Evolutionary conservation across 2,113 vertebrate species (phyloP), one percentile per base, ranked within the genome.

Genomic region (Patagioenas fasciata): DNA sequence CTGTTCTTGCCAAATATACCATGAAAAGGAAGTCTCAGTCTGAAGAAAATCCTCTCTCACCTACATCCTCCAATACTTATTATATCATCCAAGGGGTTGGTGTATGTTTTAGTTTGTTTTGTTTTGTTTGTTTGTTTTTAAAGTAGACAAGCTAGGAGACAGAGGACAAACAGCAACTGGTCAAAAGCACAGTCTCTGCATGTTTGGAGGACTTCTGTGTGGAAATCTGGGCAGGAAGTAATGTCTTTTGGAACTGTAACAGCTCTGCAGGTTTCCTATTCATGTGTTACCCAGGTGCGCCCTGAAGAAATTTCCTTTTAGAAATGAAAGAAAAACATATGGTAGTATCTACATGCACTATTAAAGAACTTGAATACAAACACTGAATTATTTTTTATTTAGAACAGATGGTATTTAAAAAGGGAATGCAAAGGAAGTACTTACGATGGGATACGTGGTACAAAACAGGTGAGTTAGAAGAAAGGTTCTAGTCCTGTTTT

Each of bases 261-360:
- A 88, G 36, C 51, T 83, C 82, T 57, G 42, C 32, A 95, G 72
- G 77, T 91, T 97, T 97, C 93, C 96, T 95, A 89, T 84, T 92
- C 94, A 95, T 86, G 93, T 96, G 95, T 71, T 96, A 65, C 65
- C 88, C 96, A 96, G 96, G 96, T 96, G 96, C 86, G 48, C 48
- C 48, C 56, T 75, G 83, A 89, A 95, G 61, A 86, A 95, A 95
- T 93, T 96, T 97, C 95, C 95, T 95, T 95, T 93, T 42, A 92
- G 77, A 85, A 91, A 90, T 70, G n/a, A 88, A 95, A 93, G 87
- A 95, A 95, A 95, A 93, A 74, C 93, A 95, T 53, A 64, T 92
- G 91, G 61, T 74, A 56, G 4, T 74, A 92, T 87, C 95, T 75
- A 87, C 86, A 71, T 10, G 38, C 69, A 72, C 53, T 81, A 16